phyloP scores from a whole-genome alignment of 2,888 invertebrate genomes.

The Kuschelorhynchus macadamiae region DNA sequence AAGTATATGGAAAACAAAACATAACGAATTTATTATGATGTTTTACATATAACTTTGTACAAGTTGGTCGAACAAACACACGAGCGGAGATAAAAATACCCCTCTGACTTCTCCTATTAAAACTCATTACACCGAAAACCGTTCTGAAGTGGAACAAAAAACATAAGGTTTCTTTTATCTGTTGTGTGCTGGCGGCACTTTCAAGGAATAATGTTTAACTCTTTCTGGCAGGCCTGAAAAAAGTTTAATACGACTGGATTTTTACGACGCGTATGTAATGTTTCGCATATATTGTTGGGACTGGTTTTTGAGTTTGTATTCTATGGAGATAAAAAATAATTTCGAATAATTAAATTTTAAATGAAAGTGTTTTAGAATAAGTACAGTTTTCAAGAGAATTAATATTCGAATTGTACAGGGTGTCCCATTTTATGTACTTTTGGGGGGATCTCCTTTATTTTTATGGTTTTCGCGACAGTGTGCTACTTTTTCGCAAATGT shows the following conservation, averaged over 20 bases:
- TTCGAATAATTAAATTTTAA: too few relatives aligned
- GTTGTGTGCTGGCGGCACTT: background rate
- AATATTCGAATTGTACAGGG: too few relatives aligned
- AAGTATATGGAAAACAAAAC: too few relatives aligned
- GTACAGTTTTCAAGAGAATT: too few relatives aligned
- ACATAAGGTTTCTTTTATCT: background rate
- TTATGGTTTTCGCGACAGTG: too few relatives aligned
- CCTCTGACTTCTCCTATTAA: slow-evolving; percentile 4
- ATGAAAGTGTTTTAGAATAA: too few relatives aligned
- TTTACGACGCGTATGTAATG: background rate
- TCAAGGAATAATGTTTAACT: background rate
- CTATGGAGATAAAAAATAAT: background rate
- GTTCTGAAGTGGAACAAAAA: slow-evolving; percentile 3
- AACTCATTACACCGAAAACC: slow-evolving; percentile 26
- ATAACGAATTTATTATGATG: too few relatives aligned
- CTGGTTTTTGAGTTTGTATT: background rate
- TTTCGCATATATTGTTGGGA: background rate
- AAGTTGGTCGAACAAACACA: too few relatives aligned
- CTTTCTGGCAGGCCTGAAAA: background rate
- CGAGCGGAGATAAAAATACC: background rate
- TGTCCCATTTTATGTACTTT: too few relatives aligned
- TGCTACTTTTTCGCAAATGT: too few relatives aligned
- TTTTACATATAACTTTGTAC: too few relatives aligned
- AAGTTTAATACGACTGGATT: slow-evolving; percentile 4
- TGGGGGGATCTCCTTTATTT: too few relatives aligned